Conservation (phyloP, 2,888 invertebrate genomes). For the Cyclophora albipunctata region DNA sequence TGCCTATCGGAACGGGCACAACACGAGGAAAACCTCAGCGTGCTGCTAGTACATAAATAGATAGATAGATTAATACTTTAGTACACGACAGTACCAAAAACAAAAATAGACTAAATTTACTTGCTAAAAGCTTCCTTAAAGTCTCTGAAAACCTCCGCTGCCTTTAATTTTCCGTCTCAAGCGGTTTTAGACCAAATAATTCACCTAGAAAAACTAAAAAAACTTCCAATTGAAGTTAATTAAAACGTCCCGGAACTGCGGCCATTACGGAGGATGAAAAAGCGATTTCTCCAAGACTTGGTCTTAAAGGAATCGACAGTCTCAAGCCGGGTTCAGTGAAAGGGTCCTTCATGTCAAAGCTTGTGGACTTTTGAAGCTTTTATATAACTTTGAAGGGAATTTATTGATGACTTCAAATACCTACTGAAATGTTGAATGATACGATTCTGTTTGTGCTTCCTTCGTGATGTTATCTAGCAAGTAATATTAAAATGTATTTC, state of each 20-base stretch:
- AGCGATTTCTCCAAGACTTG: conserved; percentile 63
- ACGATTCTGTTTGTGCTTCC: conserved; percentile 11
- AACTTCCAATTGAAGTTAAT: conserved; percentile 46
- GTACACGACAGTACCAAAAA: too few species aligned
- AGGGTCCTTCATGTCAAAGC: conserved; percentile 24
- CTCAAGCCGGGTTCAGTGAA: conserved; percentile 51
- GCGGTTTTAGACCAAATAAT: conserved; percentile 41
- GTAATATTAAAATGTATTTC: too few species aligned
- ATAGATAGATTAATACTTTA: too few species aligned
- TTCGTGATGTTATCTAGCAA: too few species aligned
- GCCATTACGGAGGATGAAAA: conserved; percentile 69
- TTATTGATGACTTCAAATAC: conserved; percentile 36
- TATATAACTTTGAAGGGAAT: conserved; percentile 41
- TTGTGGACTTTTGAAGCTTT: conserved; percentile 52
- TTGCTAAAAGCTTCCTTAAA: too few species aligned
- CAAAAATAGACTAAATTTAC: too few species aligned
- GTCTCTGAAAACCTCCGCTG: too few species aligned
- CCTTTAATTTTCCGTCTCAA: conserved; percentile 5
- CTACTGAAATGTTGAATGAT: conserved; percentile 15
- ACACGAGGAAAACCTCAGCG: too few species aligned
- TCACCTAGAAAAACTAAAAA: conserved; percentile 52
- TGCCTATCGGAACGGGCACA: too few species aligned
- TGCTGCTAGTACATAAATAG: too few species aligned
- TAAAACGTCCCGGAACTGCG: conserved; percentile 64
- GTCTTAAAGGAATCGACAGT: conserved; percentile 63